Percentiles rank a stretch among this genome's conserved stretches.
Evolutionary conservation across 2,113 vertebrate species (phyloP).

Genomic region (Nannospalax galili): DNA sequence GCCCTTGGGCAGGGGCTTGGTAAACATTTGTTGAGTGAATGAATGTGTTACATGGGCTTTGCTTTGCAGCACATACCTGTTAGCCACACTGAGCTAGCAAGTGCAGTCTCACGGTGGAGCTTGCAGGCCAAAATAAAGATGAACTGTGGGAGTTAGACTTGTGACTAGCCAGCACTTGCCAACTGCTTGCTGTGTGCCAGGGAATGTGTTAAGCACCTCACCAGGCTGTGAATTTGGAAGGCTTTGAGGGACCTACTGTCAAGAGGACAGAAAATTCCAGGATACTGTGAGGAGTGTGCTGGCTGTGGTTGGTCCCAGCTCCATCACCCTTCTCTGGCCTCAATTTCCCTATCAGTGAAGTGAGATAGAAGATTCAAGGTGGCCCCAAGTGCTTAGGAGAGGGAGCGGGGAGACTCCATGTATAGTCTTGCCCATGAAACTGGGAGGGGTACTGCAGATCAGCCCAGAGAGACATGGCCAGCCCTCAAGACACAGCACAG

Average conservation of each 20-base stretch:
- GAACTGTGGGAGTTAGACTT: neutral
- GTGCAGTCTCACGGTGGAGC: neutral
- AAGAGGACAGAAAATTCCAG: neutral
- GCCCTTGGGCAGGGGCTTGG: neutral
- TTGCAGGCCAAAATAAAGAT: neutral
- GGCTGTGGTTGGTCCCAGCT: neutral
- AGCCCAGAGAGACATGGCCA: too few species aligned
- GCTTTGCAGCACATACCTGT: neutral
- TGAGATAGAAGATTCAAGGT: neutral
- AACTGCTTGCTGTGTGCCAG: neutral
- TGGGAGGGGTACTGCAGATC: neutral
- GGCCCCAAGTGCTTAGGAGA: neutral
- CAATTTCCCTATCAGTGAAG: neutral
- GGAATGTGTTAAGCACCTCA: neutral
- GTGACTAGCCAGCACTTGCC: neutral
- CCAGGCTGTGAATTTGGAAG: neutral
- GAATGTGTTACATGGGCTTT: neutral
- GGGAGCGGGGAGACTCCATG: neutral
- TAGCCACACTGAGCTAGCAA: neutral
- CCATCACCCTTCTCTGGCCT: neutral
- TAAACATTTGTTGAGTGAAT: slow-evolving; percentile 36
- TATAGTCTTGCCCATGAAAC: neutral
- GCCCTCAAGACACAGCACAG: neutral
- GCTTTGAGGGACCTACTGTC: neutral
- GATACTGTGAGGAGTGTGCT: neutral